Base-by-base conservation (phyloP, 2,113 vertebrate species). In the Corythaixoides concolor region DNA sequence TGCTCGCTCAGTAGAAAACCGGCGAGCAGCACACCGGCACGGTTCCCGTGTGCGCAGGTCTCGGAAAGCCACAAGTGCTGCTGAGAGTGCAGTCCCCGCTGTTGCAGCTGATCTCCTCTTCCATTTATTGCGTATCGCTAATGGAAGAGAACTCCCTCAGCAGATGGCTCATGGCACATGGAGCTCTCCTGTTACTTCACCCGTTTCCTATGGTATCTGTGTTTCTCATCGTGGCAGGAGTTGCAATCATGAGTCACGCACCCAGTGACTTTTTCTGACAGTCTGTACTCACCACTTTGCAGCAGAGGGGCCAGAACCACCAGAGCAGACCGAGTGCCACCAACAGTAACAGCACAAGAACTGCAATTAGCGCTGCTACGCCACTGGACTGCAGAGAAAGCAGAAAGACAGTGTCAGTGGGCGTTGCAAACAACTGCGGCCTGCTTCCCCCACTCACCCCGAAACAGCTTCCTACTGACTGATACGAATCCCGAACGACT, bases 231-330 rank as follows among this genome's bases (percentile, higher is more conserved):
- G 30, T 2, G 8, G 19, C 43, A 6, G 10, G 30, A 67, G 58
- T 63, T 56, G 27, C 1, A 17, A 35, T 24, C 20, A 1, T 18
- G 10, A 91, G 43, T 45, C 28, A 32, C 52, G 56, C 41, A n/a
- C 11, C 52, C 32, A 15, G 15, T 37, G 68, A 24, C 55, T 19
- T 35, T 90, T 39, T 53, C 64, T 17, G 6, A 21, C 1, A 22
- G n/a, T 37, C 77, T 88, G 96, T 88, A 99, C 99, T 99, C 93
- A 99, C 99, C 98, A 99, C 97, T 96, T 98, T 99, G 98, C 99
- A 99, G 98, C 99, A 99, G 49, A 99, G 99, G 35, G 99, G 99
- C 98, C 98, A 99, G 97, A 99, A 99, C 99, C 99, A 99, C 99
- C 99, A 99, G 94, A 99, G 98, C 74, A 99, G 97, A 35, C 93